Base-by-base conservation (phyloP, 2,797 vertebrate genomes). In the Cossypha heuglini region DNA sequence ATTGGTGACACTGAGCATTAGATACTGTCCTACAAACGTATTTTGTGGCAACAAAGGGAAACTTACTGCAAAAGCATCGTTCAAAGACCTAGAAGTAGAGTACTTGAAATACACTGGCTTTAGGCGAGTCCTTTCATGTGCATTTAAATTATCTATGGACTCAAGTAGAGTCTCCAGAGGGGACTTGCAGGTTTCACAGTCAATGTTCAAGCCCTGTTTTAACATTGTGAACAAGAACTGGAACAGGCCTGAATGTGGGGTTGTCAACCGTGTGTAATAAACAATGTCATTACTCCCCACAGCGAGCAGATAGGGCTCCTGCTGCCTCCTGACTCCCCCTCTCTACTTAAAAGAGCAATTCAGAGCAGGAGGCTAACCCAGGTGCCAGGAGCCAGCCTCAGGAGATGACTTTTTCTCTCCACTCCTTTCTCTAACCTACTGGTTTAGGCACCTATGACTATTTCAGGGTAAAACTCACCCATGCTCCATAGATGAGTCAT, bases 81-180 rank as follows among this genome's bases (percentile, higher is more conserved):
- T 76, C 85, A 93, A 94, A 87, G 52, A 55, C 52, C 24, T 79
- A 74, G 68, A 81, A 73, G 52, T 54, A 45, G 63, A 93, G 42
- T 67, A 51, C 64, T 90, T 88, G 89, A 93, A 94, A 74, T 88
- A 87, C 46, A 57, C 14, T 59, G 64, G 42, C 93, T 95, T 91
- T 80, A 80, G 78, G 91, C 84, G 61, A 95, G 87, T 77, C 85
- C 81, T 95, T 94, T 94, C 75, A 89, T 91, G 94, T 83, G 85
- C 76, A n/a, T 94, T 96, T 96, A 96, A 95, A 95, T 95, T 89
- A 91, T 95, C 93, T 88, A 86, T 91, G 81, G 87, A 94, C 78
- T 90, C 75, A 71, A 92, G 89, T 17, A 49, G 79, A 49, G 35
- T 94, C 93, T 93, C 93, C 46, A 55, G 89, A 79, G 87, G 49